Evolutionary conservation across 2,888 invertebrate genomes (phyloP).

Genomic region (Micoletzkya japonica): DNA sequence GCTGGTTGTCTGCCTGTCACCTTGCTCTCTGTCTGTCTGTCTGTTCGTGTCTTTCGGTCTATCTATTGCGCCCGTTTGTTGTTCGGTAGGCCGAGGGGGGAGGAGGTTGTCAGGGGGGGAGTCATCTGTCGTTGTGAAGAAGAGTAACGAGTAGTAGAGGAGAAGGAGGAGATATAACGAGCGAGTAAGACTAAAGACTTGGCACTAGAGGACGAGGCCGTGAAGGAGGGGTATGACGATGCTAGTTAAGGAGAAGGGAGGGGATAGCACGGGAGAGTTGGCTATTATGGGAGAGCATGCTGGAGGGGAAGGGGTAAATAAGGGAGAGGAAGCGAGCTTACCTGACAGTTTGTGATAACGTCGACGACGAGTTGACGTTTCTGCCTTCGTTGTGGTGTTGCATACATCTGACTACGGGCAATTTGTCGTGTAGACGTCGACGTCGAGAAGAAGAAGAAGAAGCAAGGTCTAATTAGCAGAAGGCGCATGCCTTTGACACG

Average conservation of each 20-base stretch:
- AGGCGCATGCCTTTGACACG: no score
- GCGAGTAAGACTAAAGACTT: background rate
- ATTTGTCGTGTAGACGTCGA: no score
- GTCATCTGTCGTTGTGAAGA: background rate
- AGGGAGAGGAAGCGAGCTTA: no score
- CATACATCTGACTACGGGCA: no score
- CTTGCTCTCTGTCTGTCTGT: background rate
- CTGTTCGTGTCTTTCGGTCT: background rate
- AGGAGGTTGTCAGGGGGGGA: background rate
- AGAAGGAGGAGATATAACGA: constrained; percentile 8
- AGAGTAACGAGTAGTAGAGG: background rate
- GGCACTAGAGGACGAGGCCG: background rate
- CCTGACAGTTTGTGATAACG: no score
- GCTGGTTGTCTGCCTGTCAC: background rate
- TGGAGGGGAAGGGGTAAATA: no score
- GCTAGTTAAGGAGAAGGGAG: background rate
- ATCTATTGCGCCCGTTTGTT: background rate
- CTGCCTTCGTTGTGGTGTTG: no score
- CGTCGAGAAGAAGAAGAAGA: no score
- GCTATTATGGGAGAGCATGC: no score
- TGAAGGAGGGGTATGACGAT: background rate
- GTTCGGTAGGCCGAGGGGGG: background rate
- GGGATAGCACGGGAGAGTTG: background rate
- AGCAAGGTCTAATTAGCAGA: no score
- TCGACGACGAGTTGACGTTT: no score